Base-by-base conservation (phyloP, 2,888 invertebrate genomes). In the Drosophila kanekoi region DNA sequence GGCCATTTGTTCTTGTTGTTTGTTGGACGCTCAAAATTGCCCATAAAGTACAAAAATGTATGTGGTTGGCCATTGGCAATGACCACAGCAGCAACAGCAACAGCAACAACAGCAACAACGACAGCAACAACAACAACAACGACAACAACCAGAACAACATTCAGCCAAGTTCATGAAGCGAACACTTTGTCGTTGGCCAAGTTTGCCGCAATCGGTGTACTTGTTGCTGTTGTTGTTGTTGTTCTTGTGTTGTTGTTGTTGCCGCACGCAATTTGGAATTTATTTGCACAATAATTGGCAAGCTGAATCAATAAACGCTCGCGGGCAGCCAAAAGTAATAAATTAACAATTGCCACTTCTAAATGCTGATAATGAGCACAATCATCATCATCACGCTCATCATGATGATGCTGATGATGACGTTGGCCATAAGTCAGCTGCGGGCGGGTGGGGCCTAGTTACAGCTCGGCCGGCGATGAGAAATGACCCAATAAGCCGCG, bases 231-330 rank as follows among this genome's bases (percentile, higher is more conserved):
- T 53, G 57, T 10, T 53, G 64, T 43, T 66, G 53, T n/a, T 54
- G 35, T 10, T 2, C 18, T 52, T 47, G 6, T 54, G 49, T 28
- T 56, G 35, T 1, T 58, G 44, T 56, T 67, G 67, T 69, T 85
- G 88, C 65, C 60, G 66, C 79, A 84, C 85, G 84, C 87, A 84
- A 84, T 84, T 88, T 81, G 79, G 84, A 84, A 89, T 84, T 84
- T 84, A 89, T 84, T 84, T 84, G 81, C 89, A 84, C 84, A 81
- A 87, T 84, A 84, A 84, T 84, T 84, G 89, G 89, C 89, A 87
- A 87, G 68, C 72, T 76, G 85, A 87, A 83, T 87, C 89, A 84
- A 88, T 87, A 88, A 84, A 84, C 67, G 87, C 87, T 87, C 38
- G 65, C 72, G 84, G 88, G 66, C 72, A 69, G 65, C 70, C 70